Conservation (phyloP, 2,888 invertebrate genomes). For the Drosophila limbata region DNA sequence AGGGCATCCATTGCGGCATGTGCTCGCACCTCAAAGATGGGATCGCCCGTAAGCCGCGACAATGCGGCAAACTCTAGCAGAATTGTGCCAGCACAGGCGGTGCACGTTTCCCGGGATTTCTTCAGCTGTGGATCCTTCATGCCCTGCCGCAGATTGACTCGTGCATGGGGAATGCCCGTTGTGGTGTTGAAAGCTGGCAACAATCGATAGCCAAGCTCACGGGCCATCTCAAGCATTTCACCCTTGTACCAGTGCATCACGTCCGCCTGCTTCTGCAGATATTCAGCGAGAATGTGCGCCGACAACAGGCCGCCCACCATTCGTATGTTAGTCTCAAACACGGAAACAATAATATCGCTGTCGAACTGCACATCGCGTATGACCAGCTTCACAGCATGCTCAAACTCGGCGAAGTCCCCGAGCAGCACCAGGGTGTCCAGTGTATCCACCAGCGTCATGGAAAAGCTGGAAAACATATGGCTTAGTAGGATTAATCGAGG, state of each 20-base stretch:
- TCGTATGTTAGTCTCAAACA: conserved; percentile 99
- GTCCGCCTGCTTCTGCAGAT: conserved; percentile 91
- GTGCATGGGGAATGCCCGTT: conserved; percentile 98
- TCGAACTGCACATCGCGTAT: conserved; percentile 96
- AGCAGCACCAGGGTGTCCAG: conserved; percentile 96
- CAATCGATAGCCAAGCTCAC: conserved; percentile 95
- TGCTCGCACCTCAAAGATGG: conserved; percentile 97
- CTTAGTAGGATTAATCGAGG: background rate
- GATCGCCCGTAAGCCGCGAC: conserved; percentile 95
- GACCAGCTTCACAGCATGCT: conserved; percentile 93
- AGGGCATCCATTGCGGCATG: conserved; percentile 98
- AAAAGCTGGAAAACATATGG: conserved; percentile 91
- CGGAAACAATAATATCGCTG: conserved; percentile 97
- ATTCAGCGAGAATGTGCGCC: conserved; percentile 95
- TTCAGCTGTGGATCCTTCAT: conserved; percentile 91
- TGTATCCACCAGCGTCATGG: conserved; percentile 97
- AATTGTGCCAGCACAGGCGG: conserved; percentile 99
- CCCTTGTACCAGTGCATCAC: conserved; percentile 94
- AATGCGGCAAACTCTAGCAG: conserved; percentile 98
- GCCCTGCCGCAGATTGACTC: conserved; percentile 94
- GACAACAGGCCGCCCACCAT: conserved; percentile 98
- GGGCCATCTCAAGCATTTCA: conserved; percentile 95
- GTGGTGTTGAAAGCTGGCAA: conserved; percentile 99
- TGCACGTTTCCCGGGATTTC: conserved; percentile 95
- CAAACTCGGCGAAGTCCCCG: conserved; percentile 97